Evolutionary conservation across 2,797 vertebrate genomes (phyloP).

Genomic region (Gymnothorax javanicus): DNA sequence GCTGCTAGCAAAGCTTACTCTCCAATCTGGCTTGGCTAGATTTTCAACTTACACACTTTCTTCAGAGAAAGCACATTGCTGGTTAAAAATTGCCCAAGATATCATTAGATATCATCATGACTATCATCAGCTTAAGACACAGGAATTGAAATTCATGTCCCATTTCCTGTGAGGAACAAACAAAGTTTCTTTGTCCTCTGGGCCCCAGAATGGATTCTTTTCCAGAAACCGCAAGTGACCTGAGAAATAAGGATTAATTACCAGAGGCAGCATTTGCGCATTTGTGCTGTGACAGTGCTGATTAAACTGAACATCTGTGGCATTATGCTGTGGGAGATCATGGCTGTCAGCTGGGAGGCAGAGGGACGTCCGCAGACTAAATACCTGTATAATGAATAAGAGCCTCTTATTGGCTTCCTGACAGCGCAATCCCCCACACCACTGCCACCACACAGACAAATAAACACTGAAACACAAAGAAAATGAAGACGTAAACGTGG

Average conservation of each 20-base stretch:
- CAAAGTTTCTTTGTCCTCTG: neutral
- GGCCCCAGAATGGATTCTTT: neutral
- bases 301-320: slow-evolving; percentile 26
- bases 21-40: no score
- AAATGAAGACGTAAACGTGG: neutral
- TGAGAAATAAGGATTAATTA: slow-evolving; percentile 29
- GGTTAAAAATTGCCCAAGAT: no score
- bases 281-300: slow-evolving; percentile 21
- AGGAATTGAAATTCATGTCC: neutral
- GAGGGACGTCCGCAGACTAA: slow-evolving; percentile 10
- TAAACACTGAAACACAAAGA: neutral
- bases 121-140: neutral
- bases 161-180: neutral
- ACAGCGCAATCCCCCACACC: neutral
- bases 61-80: no score
- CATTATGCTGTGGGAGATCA: neutral
- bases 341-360: neutral
- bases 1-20: no score
- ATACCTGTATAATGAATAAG: slow-evolving; percentile 21
- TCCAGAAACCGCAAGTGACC: slow-evolving; percentile 7
- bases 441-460: neutral
- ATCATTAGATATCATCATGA: no score
- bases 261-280: slow-evolving; percentile 10
- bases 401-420: slow-evolving; percentile 9
- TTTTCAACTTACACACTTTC: no score